A percentile compares a stretch with the other conserved stretches of the same genome.
phyloP scores from a whole-genome alignment of 2,113 vertebrate genomes.

The Cygnus buccinator region DNA sequence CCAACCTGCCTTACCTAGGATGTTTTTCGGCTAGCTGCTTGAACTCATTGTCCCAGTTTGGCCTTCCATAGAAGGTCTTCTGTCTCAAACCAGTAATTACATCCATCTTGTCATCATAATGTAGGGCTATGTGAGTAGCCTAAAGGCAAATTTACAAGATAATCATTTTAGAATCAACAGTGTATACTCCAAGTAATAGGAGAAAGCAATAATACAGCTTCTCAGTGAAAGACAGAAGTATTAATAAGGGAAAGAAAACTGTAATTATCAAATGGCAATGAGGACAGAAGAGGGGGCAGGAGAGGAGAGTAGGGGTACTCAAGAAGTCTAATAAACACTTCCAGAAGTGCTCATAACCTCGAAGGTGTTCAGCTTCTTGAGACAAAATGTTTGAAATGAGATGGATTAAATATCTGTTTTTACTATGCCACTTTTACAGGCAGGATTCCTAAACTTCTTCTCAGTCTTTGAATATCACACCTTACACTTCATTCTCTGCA shows the following conservation, averaged over 20 bases:
- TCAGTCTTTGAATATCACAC: background rate
- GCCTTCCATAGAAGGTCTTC: constrained; percentile 84
- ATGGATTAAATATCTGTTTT: background rate
- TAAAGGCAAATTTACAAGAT: constrained; percentile 62
- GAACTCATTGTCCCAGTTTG: constrained; percentile 84
- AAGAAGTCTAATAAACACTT: background rate
- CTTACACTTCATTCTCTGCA: background rate
- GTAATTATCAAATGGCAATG: background rate
- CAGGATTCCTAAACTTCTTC: background rate
- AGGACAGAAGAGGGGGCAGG: background rate
- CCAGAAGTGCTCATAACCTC: background rate
- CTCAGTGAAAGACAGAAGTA: background rate
- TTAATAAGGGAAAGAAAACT: background rate
- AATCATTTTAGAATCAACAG: constrained; percentile 21
- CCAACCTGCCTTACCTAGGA: constrained; percentile 75
- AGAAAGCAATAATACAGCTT: background rate
- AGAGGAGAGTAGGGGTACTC: background rate
- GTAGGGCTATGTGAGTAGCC: constrained; percentile 83
- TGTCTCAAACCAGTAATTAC: constrained; percentile 83
- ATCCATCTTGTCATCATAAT: constrained; percentile 77
- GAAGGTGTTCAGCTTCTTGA: background rate
- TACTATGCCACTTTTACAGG: background rate
- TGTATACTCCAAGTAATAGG: background rate
- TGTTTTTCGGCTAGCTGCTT: constrained; percentile 78
- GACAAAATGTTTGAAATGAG: background rate